Evolutionary conservation across 1,140 invertebrate genomes (phyloP), one percentile per base, ranked within the genome.

Genomic region (Lamellibrachia luymesi): DNA sequence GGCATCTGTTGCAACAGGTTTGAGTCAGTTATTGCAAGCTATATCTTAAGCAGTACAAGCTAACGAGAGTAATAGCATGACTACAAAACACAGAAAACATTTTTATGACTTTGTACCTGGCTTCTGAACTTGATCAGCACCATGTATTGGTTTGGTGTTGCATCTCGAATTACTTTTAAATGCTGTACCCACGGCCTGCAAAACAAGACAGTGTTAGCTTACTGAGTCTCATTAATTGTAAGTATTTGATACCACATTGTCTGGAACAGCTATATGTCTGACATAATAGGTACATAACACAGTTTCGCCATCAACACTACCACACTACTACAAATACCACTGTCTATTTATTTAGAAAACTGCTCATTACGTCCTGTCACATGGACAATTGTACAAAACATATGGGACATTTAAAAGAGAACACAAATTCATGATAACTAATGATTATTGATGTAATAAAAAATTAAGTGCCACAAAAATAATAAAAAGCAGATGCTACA

Each of bases 111-210:
- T 80, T 93, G 93, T 94, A 97, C 97, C 94, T 97, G 97, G 94
- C 96, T 97, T 94, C 97, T 97, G 94, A 98, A 98, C 96, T 98
- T 99, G 38, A 99, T 96, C 5, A 99, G 96, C 52, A 98, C 98
- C 99, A 99, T 99, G 95, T 99, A 99, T 95, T 99, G 98, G 96
- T 99, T 99, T 5, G 98, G 98, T 49, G 97, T 97, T 50, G 97
- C 97, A 94, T 97, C 97, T 90, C 98, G 97, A 80, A 99, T 97
- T 91, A 99, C 98, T 94, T 98, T 97, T 94, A 99, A 98, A 96
- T 99, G 98, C 94, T 98, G 97, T 92, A 99, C 98, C 94, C 98
- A 98, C 93, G 97, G 97, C 95, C 98, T 97, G 92, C 50, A 96
- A 95, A 92, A 91, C 92, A 93, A 90, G 92, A 94, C 92, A 51